phyloP scores from a whole-genome alignment of 1,140 invertebrate species.

The Trichogramma pretiosum region DNA sequence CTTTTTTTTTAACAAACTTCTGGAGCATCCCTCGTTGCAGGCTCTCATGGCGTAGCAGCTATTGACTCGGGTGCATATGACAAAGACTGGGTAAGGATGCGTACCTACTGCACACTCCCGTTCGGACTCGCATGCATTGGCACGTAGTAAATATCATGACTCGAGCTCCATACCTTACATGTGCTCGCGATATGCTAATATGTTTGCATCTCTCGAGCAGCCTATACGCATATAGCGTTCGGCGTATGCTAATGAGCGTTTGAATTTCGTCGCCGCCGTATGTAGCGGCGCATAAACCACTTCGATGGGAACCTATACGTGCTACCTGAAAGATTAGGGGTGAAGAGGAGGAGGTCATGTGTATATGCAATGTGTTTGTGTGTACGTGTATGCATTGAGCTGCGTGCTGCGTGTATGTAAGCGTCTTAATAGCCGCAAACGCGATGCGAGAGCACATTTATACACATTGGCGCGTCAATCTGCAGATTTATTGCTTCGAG shows the following conservation, averaged over 20 bases:
- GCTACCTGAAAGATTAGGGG: background rate
- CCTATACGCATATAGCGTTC: too few species aligned
- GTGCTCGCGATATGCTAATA: slow-evolving; percentile 42
- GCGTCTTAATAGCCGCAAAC: slow-evolving; percentile 42
- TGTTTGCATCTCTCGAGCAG: slow-evolving; percentile 44
- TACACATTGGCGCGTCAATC: slow-evolving; percentile 28
- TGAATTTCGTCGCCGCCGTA: slow-evolving; percentile 39
- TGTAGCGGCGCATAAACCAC: too few species aligned
- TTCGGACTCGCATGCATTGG: slow-evolving; percentile 29
- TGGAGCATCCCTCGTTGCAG: too few species aligned
- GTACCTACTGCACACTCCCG: too few species aligned
- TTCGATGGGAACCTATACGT: slow-evolving; percentile 39
- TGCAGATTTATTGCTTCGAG: slow-evolving; percentile 43
- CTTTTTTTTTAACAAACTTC: too few species aligned
- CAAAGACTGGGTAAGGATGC: too few species aligned
- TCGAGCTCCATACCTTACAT: slow-evolving; percentile 19
- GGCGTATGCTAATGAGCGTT: too few species aligned
- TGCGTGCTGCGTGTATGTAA: slow-evolving; percentile 25
- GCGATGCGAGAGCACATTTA: background rate
- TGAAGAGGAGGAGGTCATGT: background rate
- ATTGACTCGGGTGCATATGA: too few species aligned
- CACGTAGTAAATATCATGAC: slow-evolving; percentile 27
- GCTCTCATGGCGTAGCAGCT: too few species aligned
- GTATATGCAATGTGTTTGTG: too few species aligned
- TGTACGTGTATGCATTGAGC: too few species aligned